A percentile compares a stretch with the other conserved stretches of the same genome.
Evolutionary conservation across 2,797 vertebrate genomes (phyloP).

Genomic region (Anableps anableps): DNA sequence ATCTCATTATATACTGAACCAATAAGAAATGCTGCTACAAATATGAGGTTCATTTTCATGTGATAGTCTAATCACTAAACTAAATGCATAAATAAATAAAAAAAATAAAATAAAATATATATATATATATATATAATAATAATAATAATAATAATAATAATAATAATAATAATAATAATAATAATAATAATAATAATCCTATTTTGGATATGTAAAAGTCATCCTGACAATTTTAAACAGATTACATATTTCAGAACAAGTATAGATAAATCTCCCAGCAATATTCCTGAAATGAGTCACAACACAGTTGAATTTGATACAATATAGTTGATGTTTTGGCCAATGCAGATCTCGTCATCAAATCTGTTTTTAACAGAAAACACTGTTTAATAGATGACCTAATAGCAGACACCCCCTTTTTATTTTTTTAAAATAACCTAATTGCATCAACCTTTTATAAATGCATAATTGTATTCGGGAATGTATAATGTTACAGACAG

Average conservation of each 20-base stretch:
- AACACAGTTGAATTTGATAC: neutral
- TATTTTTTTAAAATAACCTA: neutral
- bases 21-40: neutral
- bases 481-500: too few relatives aligned
- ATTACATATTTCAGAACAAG: neutral
- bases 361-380: neutral
- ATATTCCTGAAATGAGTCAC: neutral
- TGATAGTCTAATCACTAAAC: neutral
- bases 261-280: neutral
- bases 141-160: too few relatives aligned
- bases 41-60: neutral
- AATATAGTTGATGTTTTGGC: neutral
- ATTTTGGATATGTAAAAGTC: neutral
- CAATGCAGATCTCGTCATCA: neutral
- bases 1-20: neutral
- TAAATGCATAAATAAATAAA: too few relatives aligned
- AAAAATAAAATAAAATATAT: too few relatives aligned
- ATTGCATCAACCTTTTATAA: neutral
- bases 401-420: neutral
- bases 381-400: neutral
- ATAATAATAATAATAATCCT: too few relatives aligned
- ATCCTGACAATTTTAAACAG: too few relatives aligned
- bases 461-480: neutral
- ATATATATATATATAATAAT: too few relatives aligned
- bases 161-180: too few relatives aligned